Evolutionary conservation across 2,113 vertebrate species (phyloP).

Genomic region (Pachycephala philippinensis): DNA sequence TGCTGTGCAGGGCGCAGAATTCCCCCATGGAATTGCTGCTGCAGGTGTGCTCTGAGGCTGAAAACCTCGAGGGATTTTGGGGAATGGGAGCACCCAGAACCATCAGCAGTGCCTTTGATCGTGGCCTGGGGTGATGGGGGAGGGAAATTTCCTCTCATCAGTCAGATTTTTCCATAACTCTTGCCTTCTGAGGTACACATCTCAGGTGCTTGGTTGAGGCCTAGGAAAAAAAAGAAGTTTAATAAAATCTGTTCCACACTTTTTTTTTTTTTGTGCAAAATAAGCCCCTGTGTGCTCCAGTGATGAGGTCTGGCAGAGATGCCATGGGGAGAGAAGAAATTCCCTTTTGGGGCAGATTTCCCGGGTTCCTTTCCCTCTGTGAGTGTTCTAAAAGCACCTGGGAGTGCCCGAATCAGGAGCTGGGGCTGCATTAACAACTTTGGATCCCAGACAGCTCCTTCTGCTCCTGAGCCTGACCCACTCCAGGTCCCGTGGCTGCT

Average conservation of each 20-base stretch:
- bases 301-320: background rate
- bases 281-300: background rate
- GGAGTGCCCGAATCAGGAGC: background rate
- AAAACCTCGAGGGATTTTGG: background rate
- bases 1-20: background rate
- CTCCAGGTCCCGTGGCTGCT: background rate
- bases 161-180: background rate
- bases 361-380: background rate
- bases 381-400: background rate
- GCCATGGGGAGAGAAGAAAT: background rate
- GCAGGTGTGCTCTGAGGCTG: background rate
- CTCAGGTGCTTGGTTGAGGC: background rate
- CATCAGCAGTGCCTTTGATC: fast-evolving
- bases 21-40: background rate
- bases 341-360: background rate
- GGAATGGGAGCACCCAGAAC: background rate
- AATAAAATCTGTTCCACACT: background rate
- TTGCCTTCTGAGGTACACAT: background rate
- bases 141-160: background rate
- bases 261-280: background rate
- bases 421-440: fast-evolving
- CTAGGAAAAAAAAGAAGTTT: background rate
- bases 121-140: background rate
- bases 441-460: fast-evolving
- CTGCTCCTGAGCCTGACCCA: background rate